Percentiles rank a stretch among this genome's conserved stretches.
phyloP scores from a whole-genome alignment of 2,797 vertebrate genomes.

The Bryconaethiops microstoma region DNA sequence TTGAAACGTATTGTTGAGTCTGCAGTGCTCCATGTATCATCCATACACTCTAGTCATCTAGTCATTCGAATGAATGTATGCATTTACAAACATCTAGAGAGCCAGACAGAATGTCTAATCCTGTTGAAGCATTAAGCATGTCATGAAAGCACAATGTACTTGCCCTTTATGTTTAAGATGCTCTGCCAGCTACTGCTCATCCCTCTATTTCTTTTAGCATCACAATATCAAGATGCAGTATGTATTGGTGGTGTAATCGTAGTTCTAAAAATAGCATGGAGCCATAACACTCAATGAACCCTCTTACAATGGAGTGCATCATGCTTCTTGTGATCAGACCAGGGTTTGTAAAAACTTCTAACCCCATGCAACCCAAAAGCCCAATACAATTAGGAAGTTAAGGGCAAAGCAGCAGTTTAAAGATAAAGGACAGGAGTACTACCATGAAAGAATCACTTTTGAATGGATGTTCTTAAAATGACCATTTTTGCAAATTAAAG shows the following conservation, averaged over 20 bases:
- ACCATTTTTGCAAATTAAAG: no score
- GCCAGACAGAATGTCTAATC: constrained; percentile 43
- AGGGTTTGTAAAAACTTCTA: not conserved
- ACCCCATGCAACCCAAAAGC: constrained; percentile 24
- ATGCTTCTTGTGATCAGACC: constrained; percentile 17
- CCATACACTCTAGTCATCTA: constrained; percentile 44
- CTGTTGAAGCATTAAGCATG: constrained; percentile 20
- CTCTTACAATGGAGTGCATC: constrained; percentile 5
- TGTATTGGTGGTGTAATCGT: constrained; percentile 12
- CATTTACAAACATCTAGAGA: constrained; percentile 41
- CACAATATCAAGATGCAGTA: constrained; percentile 61
- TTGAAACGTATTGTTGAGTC: not conserved
- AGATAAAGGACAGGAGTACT: constrained; percentile 5
- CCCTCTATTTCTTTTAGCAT: constrained; percentile 61
- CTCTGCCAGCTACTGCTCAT: constrained; percentile 62
- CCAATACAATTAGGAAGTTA: no score
- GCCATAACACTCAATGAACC: constrained; percentile 25
- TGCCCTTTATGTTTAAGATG: constrained; percentile 6
- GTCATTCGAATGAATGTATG: constrained; percentile 11
- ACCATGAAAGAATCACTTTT: not conserved
- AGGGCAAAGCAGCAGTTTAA: constrained; percentile 8
- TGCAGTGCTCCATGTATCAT: constrained; percentile 8
- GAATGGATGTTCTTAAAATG: no score
- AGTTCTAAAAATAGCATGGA: constrained; percentile 64
- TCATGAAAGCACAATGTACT: constrained; percentile 34